Evolutionary conservation across 2,888 invertebrate species (phyloP).

Genomic region (Acrobasis consociella): DNA sequence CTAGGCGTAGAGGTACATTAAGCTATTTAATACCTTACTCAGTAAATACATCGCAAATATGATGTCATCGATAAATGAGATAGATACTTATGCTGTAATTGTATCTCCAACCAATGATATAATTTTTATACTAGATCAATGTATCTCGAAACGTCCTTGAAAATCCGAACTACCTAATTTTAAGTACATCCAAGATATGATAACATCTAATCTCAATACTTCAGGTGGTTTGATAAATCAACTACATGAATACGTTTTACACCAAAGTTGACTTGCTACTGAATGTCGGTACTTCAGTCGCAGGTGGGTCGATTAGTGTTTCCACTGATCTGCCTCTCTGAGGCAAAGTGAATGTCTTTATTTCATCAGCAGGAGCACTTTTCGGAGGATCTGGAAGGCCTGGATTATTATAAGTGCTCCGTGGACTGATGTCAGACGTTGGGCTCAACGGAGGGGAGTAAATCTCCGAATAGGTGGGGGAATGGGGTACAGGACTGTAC

Average conservation of each 20-base stretch:
- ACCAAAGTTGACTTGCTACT: slow-evolving; percentile 79
- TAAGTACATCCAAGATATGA: slow-evolving; percentile 9
- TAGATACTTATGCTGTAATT: no score
- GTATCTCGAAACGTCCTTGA: slow-evolving; percentile 10
- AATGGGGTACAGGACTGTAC: slow-evolving; percentile 73
- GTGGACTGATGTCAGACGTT: slow-evolving; percentile 69
- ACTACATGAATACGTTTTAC: slow-evolving; percentile 34
- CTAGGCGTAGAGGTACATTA: neutral
- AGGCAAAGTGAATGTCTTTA: slow-evolving; percentile 72
- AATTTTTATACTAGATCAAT: neutral
- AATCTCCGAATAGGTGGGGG: slow-evolving; percentile 78
- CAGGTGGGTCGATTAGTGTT: slow-evolving; percentile 72
- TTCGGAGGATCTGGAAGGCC: slow-evolving; percentile 70
- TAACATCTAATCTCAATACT: slow-evolving; percentile 14
- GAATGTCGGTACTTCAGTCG: slow-evolving; percentile 61
- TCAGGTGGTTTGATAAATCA: slow-evolving; percentile 12
- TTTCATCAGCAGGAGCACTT: slow-evolving; percentile 68
- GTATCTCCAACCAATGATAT: neutral
- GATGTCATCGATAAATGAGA: neutral
- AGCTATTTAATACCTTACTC: no score
- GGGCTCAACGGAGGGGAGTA: slow-evolving; percentile 78
- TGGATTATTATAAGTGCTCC: slow-evolving; percentile 64
- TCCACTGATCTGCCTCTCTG: slow-evolving; percentile 71
- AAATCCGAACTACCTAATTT: slow-evolving; percentile 7
- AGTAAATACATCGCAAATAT: neutral